phyloP scores from a whole-genome alignment of 2,797 vertebrate species.

The Clarias platycephalus region DNA sequence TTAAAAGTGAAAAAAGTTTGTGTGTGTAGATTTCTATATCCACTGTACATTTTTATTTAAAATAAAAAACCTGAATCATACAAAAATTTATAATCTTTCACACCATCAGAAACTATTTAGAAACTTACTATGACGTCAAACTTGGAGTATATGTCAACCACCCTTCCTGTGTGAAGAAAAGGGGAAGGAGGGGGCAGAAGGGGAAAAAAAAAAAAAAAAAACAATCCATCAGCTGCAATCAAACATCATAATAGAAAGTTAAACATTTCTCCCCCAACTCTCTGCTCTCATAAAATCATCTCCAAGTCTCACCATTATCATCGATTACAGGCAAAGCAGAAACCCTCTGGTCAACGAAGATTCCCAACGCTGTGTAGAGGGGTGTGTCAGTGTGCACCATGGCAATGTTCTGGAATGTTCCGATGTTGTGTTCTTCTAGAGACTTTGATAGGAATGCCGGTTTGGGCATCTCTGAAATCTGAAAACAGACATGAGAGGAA shows the following conservation, averaged over 20 bases:
- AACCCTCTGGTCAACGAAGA: constrained; percentile 94
- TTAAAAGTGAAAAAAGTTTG: too few relatives aligned
- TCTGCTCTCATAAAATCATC: not conserved
- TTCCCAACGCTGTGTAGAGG: constrained; percentile 91
- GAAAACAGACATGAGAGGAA: constrained; percentile 14
- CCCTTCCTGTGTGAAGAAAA: constrained; percentile 77
- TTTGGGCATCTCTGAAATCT: constrained; percentile 96
- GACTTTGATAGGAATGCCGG: constrained; percentile 86
- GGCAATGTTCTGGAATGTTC: constrained; percentile 93
- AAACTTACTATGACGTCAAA: constrained; percentile 97
- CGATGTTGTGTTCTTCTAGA: constrained; percentile 86
- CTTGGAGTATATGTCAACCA: constrained; percentile 98
- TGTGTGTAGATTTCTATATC: too few relatives aligned
- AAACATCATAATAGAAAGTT: not conserved
- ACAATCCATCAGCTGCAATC: not conserved
- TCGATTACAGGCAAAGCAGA: constrained; percentile 94
- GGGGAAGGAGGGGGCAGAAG: not conserved
- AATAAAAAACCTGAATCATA: not conserved
- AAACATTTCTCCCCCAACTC: not conserved
- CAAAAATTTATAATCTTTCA: not conserved
- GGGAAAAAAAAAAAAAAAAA: constrained; percentile 29
- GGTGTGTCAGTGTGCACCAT: constrained; percentile 89
- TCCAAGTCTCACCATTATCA: constrained; percentile 80
- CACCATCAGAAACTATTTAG: constrained; percentile 17
- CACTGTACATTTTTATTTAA: not conserved